Conservation (phyloP, 2,797 vertebrate species). For the Manis crassicaudata region DNA sequence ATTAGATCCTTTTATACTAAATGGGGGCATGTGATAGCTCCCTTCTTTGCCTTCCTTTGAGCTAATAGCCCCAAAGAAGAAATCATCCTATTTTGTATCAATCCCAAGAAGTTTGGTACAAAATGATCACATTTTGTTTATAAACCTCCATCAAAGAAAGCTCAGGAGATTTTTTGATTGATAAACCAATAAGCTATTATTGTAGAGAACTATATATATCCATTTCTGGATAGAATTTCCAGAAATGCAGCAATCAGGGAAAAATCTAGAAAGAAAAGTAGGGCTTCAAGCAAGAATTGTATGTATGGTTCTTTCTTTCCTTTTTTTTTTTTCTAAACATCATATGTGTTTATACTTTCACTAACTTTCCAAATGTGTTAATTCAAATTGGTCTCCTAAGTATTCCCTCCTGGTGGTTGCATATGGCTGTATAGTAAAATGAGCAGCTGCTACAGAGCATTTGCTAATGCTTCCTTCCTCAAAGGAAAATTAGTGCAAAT, state of each 20-base stretch:
- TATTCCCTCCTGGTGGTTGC: slow-evolving; percentile 58
- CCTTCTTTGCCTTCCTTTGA: not conserved
- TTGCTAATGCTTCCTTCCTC: slow-evolving; percentile 56
- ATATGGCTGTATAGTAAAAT: slow-evolving; percentile 22
- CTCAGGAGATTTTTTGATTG: not conserved
- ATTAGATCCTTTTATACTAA: not conserved
- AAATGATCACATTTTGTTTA: not conserved
- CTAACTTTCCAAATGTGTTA: slow-evolving; percentile 58
- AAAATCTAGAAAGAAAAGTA: not conserved
- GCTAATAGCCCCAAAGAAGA: not conserved
- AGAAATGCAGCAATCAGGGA: not conserved
- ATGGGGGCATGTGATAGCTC: not conserved
- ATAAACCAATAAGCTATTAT: not conserved
- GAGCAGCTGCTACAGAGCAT: slow-evolving; percentile 4
- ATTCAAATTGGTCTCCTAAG: slow-evolving; percentile 70
- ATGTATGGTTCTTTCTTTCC: not conserved
- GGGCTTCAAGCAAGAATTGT: not conserved
- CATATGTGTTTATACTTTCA: slow-evolving; percentile 43
- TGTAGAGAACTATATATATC: not conserved
- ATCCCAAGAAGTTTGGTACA: not conserved
- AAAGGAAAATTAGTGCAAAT: slow-evolving; percentile 39
- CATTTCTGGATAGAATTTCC: not conserved
- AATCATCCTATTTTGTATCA: not conserved
- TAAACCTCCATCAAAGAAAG: not conserved
- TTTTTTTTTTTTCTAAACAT: not conserved